Conservation (phyloP, 2,797 vertebrate species). For the Tapera naevia region DNA sequence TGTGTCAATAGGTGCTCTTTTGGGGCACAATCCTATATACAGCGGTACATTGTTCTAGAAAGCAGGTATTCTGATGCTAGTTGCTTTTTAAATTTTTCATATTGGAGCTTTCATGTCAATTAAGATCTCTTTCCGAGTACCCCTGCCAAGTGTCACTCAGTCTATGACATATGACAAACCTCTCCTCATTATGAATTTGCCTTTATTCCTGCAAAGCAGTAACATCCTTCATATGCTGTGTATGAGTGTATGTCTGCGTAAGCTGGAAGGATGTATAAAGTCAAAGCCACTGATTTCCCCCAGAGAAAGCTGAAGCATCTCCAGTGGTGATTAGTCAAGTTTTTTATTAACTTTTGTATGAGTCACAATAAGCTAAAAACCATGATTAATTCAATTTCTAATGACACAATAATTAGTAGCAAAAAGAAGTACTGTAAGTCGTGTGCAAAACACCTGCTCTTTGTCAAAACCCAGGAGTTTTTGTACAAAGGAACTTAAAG, state of each 20-base stretch:
- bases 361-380: not conserved
- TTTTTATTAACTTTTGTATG: not conserved
- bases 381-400: not conserved
- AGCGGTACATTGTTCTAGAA: not conserved
- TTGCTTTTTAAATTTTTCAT: not conserved
- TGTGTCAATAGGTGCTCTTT: not conserved
- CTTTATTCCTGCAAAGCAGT: not conserved
- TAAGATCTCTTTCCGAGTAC: not conserved
- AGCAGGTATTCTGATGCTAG: not conserved
- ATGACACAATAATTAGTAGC: not conserved
- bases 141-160: not conserved
- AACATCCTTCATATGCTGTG: not conserved
- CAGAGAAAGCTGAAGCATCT: not conserved
- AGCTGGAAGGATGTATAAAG: not conserved
- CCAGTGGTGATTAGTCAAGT: not conserved
- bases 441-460: not conserved
- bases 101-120: not conserved
- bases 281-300: not conserved
- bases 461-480: not conserved
- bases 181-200: not conserved
- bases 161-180: not conserved
- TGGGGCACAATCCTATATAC: fast-evolving
- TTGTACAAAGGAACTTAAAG: not conserved
- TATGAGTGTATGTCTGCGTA: not conserved
- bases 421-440: not conserved